These are phyloP conservation scores for Zaprionus capensis DNA, from an alignment of 1,140 invertebrate genomes.

Conservation along the genomic window DNA sequence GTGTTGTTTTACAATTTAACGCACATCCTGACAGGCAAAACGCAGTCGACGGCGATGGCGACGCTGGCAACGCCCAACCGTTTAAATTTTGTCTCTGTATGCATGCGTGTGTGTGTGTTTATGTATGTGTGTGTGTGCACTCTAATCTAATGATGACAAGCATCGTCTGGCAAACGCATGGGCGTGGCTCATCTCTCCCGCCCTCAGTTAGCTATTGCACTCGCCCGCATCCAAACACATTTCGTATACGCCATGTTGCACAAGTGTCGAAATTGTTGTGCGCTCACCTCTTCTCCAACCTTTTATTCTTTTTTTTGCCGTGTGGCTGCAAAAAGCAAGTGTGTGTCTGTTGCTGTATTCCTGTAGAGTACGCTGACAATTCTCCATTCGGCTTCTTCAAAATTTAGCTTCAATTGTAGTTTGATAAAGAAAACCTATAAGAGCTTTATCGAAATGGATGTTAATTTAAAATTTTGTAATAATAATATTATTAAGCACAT, in stretches of 20 bases:
- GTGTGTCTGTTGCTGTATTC: slow-evolving; percentile 17
- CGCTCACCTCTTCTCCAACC: slow-evolving; percentile 32
- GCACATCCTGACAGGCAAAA: slow-evolving; percentile 73
- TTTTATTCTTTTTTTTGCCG: slow-evolving; percentile 17
- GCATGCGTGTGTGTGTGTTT: slow-evolving; percentile 25
- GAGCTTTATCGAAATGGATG: no score
- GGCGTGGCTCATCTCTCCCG: slow-evolving; percentile 13
- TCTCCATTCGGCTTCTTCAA: background rate
- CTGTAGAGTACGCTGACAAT: slow-evolving; percentile 19
- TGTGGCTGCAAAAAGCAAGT: slow-evolving; percentile 10
- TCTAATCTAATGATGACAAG: slow-evolving; percentile 82
- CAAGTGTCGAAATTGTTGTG: slow-evolving; percentile 59
- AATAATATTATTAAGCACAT: no score
- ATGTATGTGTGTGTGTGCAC: slow-evolving; percentile 47
- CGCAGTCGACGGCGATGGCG: slow-evolving; percentile 20
- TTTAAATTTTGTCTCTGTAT: slow-evolving; percentile 71
- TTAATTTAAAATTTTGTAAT: no score
- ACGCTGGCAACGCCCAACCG: slow-evolving; percentile 67
- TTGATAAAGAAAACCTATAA: no score
- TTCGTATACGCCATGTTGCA: slow-evolving; percentile 66
- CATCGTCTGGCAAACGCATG: slow-evolving; percentile 36
- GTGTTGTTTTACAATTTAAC: slow-evolving; percentile 81
- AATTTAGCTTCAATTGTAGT: no score
- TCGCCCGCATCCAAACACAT: slow-evolving; percentile 35
- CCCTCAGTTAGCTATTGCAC: slow-evolving; percentile 25